Evolutionary conservation across 2,797 vertebrate species (phyloP), one percentile per base, ranked within the genome.

Genomic region (Characodon lateralis): DNA sequence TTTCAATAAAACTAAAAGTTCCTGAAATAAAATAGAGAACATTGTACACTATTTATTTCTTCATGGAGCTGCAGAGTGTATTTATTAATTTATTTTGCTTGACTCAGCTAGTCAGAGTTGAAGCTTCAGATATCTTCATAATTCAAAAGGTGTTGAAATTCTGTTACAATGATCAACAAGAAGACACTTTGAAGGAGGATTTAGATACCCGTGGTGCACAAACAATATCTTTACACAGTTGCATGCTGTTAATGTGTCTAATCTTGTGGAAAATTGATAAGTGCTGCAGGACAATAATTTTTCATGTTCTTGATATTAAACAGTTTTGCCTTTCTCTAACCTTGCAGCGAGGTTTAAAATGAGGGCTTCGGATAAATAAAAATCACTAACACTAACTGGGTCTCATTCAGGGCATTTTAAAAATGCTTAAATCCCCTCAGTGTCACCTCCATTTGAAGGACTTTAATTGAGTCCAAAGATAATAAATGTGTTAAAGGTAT

Each of bases 401-500:
- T 8, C 16, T 2, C 10, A 0, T 56, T n/a, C 8, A 10, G 22
- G 8, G 22, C 24, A 53, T 73, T 59, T 28, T 6, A 0, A 24
- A 24, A 74, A 35, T 35, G 35, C 35, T 26, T 58, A 55, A n/a
- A 13, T 71, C 28, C 59, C 22, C 39, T 58, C 51, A 50, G 9
- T 74, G 58, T 72, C 26, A 9, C 2, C 14, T 48, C 8, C 1
- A 9, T 80, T 71, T 73, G 73, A 41, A 78, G 46, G 10, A 78
- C 80, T 85, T 85, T 86, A 63, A 85, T 70, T 78, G 79, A 22
- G 8, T n/a, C 56, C 24, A 58, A 58, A n/a, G 56, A 72, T 82
- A 74, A 90, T 73, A 46, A 72, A 35, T 35, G 35, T 78, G 69
- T 84, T 83, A 80, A 83, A 85, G 16, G 68, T 88, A 83, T 75